A percentile compares a stretch with the other conserved stretches of the same genome.
These are phyloP conservation scores for Trogon melanurus DNA, from an alignment of 2,113 vertebrate genomes.

Conservation along the genomic window DNA sequence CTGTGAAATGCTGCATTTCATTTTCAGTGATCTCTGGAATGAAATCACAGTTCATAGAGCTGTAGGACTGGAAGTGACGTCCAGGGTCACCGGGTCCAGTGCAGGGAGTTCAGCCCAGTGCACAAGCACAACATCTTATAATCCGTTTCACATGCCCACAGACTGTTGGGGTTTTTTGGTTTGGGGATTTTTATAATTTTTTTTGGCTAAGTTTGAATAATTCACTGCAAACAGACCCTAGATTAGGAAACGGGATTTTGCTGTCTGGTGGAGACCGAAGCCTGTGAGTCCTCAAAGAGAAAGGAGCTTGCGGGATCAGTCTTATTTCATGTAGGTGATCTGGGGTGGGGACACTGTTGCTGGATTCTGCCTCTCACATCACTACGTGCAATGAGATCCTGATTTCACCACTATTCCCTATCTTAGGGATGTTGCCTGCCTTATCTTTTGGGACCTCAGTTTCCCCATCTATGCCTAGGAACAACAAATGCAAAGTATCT, in stretches of 20 bases:
- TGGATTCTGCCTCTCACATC: background rate
- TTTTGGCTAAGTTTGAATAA: background rate
- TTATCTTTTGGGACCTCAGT: background rate
- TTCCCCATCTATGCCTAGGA: background rate
- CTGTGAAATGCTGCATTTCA: background rate
- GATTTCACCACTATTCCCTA: background rate
- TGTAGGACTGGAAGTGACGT: background rate
- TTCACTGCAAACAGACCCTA: background rate
- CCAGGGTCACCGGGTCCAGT: background rate
- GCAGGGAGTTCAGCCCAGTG: background rate
- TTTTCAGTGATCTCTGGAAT: background rate
- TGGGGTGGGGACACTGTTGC: background rate
- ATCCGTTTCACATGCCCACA: background rate
- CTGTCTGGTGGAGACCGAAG: background rate
- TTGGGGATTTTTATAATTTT: background rate
- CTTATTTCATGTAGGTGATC: background rate
- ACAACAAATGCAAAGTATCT: background rate
- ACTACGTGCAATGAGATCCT: background rate
- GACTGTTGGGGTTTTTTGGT: background rate
- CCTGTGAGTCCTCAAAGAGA: background rate
- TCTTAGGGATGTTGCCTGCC: background rate
- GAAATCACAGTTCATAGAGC: background rate
- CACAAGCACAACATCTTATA: background rate
- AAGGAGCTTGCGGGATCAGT: background rate
- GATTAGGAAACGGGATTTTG: background rate